Conservation (phyloP, 2,888 invertebrate genomes). For the Drosophila quasianomalipes region DNA sequence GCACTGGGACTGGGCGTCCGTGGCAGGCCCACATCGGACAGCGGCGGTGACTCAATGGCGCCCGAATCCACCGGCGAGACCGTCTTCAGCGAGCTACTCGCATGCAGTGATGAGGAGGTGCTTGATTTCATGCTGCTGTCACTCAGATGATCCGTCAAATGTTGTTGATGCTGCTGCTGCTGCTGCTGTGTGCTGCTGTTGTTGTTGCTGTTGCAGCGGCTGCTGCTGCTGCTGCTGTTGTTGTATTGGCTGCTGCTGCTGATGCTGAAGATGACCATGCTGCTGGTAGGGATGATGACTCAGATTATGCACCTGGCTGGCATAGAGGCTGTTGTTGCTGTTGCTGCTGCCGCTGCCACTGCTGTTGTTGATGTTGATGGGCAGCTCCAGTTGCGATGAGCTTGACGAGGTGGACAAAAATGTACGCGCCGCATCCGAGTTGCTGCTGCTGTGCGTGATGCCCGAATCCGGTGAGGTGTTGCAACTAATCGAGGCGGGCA, state of each 20-base stretch:
- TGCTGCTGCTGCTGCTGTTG: conserved; percentile 35
- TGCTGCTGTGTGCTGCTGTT: conserved; percentile 76
- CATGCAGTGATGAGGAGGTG: conserved; percentile 66
- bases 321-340: conserved; percentile 57
- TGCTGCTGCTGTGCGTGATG: conserved; percentile 89
- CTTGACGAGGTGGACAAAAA: conserved; percentile 86
- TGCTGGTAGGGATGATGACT: conserved; percentile 71
- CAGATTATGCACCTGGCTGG: conserved; percentile 72
- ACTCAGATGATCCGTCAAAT: conserved; percentile 79
- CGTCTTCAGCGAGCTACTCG: conserved; percentile 67
- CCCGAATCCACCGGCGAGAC: conserved; percentile 84
- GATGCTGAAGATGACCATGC: conserved; percentile 63
- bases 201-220: conserved; percentile 27
- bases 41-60: conserved; percentile 86
- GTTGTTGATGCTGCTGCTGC: conserved; percentile 74
- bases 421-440: conserved; percentile 83
- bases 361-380: conserved; percentile 78
- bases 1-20: conserved; percentile 85
- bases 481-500: conserved; percentile 87
- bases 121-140: conserved; percentile 83
- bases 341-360: conserved; percentile 37
- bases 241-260: conserved; percentile 61
- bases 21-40: conserved; percentile 85
- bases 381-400: conserved; percentile 84
- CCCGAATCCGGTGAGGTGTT: conserved; percentile 96